Percentiles rank a stretch among this genome's conserved stretches.
Evolutionary conservation across 92 coral and sea anemone species (phyloP).

Genomic region (Pocillopora grandis): DNA sequence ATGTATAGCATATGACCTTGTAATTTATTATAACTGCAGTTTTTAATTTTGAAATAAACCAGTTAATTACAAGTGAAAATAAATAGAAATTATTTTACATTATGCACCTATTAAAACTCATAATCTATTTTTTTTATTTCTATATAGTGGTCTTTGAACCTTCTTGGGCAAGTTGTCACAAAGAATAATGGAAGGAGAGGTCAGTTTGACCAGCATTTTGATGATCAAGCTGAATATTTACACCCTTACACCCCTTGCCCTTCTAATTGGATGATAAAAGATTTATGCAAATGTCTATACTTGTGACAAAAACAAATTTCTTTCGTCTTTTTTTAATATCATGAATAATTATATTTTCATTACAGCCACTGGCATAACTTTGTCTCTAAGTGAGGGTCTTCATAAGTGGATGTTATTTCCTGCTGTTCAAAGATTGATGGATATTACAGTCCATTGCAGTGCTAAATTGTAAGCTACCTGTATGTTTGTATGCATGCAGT

Average conservation of each 20-base stretch:
- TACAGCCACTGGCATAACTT: conserved; percentile 67
- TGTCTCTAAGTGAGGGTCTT: conserved; percentile 88
- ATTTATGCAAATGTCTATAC: neutral
- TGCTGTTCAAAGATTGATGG: conserved; percentile 93
- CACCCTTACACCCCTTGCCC: too few species aligned
- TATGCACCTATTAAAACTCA: too few species aligned
- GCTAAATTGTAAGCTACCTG: conserved; percentile 76
- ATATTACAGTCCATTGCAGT: conserved; percentile 92
- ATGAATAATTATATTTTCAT: neutral
- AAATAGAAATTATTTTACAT: too few species aligned
- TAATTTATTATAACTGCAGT: too few species aligned
- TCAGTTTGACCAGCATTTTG: conserved; percentile 1
- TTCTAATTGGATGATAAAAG: too few species aligned
- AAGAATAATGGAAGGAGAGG: conserved; percentile 84
- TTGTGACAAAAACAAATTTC: too few species aligned
- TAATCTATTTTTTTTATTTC: neutral
- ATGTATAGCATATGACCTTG: too few species aligned
- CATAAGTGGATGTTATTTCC: conserved; percentile 98
- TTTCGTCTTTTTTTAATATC: neutral
- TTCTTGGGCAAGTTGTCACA: conserved; percentile 95
- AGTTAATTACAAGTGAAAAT: too few species aligned
- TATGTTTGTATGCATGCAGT: neutral
- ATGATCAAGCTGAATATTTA: neutral
- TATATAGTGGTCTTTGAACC: conserved; percentile 90
- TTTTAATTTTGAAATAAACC: too few species aligned